Evolutionary conservation across 1,140 invertebrate genomes (phyloP).

Genomic region (Bombus affinis): DNA sequence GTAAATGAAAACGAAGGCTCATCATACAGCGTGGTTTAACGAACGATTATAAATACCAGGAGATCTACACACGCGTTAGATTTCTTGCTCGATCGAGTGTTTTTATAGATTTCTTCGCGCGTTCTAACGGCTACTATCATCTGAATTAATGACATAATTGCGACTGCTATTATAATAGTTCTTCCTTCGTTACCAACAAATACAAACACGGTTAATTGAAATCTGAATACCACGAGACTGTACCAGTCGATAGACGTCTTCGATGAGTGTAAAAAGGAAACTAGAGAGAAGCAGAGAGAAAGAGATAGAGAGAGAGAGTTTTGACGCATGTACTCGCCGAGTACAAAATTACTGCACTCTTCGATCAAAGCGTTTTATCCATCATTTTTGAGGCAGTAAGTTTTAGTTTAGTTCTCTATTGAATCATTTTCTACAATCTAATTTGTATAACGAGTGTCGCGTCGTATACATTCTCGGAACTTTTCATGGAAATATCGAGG

Average conservation of each 20-base stretch:
- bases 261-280: too few relatives aligned
- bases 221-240: not conserved
- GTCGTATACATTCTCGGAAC: too few relatives aligned
- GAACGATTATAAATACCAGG: not conserved
- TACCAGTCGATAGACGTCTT: not conserved
- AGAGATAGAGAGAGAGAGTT: not conserved
- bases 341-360: too few relatives aligned
- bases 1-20: too few relatives aligned
- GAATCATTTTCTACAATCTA: too few relatives aligned
- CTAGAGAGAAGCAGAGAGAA: not conserved
- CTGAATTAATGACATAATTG: constrained; percentile 2
- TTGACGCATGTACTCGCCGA: too few relatives aligned
- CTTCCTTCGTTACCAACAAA: too few relatives aligned
- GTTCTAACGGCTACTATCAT: not conserved
- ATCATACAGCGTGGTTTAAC: not conserved
- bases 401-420: too few relatives aligned
- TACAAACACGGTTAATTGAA: not conserved
- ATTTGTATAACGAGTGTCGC: too few relatives aligned
- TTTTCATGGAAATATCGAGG: too few relatives aligned
- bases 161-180: not conserved
- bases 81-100: not conserved
- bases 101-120: not conserved
- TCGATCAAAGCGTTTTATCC: too few relatives aligned
- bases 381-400: too few relatives aligned
- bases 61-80: not conserved